These are phyloP conservation scores for Cardiocondyla obscurior DNA, from an alignment of 1,140 invertebrate genomes.

Conservation along the genomic window DNA sequence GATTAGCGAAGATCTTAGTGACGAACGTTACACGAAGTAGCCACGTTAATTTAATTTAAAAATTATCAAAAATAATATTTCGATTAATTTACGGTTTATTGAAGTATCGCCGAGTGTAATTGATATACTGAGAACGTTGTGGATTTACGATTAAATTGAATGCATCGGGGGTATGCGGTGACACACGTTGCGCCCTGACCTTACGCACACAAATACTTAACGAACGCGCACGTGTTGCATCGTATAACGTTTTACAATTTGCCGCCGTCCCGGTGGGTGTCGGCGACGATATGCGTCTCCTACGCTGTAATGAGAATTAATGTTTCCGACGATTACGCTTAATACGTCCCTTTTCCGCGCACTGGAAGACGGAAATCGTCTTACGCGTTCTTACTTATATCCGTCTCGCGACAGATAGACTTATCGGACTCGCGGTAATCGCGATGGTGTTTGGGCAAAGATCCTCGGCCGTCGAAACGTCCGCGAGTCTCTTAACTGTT, in stretches of 20 bases:
- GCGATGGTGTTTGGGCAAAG: background rate
- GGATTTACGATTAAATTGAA: background rate
- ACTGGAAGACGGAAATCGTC: conserved; percentile 60
- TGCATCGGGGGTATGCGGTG: conserved; percentile 32
- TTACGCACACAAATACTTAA: conserved; percentile 44
- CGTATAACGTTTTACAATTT: conserved; percentile 39
- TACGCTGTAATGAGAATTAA: conserved; percentile 71
- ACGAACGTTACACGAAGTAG: background rate
- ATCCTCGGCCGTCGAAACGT: background rate
- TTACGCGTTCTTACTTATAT: background rate
- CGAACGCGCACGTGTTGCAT: conserved; percentile 24
- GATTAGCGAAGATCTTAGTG: background rate
- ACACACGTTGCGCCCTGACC: conserved; percentile 38
- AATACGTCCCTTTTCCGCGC: conserved; percentile 60
- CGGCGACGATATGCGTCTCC: conserved; percentile 59
- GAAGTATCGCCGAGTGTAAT: background rate
- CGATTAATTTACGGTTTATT: background rate
- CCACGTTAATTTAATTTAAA: background rate
- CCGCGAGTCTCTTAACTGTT: background rate
- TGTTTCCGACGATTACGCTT: conserved; percentile 74
- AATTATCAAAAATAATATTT: background rate
- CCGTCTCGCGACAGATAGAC: conserved; percentile 10
- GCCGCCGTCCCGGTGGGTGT: conserved; percentile 53
- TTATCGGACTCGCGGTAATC: background rate
- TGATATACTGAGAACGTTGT: background rate